Evolutionary conservation across 2,113 vertebrate genomes (phyloP).

Genomic region (Anhinga rufa): DNA sequence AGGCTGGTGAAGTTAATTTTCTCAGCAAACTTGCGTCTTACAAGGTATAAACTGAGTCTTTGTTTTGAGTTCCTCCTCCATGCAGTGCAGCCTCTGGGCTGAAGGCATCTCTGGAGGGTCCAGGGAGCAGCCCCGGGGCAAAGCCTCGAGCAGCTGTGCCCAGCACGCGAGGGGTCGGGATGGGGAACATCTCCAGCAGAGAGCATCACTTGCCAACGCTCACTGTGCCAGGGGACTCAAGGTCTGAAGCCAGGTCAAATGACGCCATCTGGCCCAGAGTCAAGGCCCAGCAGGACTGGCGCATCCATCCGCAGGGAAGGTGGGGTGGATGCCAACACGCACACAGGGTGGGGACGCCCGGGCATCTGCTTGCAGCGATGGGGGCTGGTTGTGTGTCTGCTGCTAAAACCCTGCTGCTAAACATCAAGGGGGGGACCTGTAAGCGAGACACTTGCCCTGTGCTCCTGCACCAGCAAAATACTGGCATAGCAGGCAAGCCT

Average conservation of each 20-base stretch:
- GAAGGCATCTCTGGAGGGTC: neutral
- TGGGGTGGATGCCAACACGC: neutral
- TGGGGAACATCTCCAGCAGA: neutral
- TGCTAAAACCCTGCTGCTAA: neutral
- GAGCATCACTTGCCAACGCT: neutral
- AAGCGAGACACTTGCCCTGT: neutral
- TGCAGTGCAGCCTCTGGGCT: neutral
- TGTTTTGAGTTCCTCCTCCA: neutral
- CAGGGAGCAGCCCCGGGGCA: neutral
- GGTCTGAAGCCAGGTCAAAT: neutral
- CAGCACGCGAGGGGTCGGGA: fast-evolving
- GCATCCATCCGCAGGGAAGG: neutral
- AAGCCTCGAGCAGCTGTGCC: neutral
- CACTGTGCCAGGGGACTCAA: neutral
- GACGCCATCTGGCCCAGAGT: neutral
- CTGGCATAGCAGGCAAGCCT: neutral
- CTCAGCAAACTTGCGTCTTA: neutral
- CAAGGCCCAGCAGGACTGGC: neutral
- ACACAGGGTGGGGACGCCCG: neutral
- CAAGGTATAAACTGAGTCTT: neutral
- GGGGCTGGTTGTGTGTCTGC: neutral
- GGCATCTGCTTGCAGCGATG: neutral
- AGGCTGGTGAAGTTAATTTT: neutral
- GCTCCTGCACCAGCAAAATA: neutral
- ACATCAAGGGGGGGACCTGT: neutral